Evolutionary conservation across 2,888 invertebrate species (phyloP).

Genomic region (Cryptus armator): DNA sequence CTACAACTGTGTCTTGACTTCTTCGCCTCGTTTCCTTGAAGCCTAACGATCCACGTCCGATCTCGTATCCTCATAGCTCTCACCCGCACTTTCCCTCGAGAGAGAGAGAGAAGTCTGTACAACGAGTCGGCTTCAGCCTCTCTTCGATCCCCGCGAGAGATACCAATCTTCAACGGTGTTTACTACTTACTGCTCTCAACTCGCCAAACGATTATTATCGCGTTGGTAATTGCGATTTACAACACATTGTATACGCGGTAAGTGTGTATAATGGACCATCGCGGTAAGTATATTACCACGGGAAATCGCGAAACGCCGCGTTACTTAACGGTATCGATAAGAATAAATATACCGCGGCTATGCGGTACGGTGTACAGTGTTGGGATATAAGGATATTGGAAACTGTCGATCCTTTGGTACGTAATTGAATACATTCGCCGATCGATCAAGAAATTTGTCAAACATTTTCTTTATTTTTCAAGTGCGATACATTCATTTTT

Average conservation of each 20-base stretch:
- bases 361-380: background rate
- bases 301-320: constrained; percentile 22
- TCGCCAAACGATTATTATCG: constrained; percentile 64
- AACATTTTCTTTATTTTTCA: constrained; percentile 6
- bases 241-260: constrained; percentile 60
- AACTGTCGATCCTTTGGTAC: background rate
- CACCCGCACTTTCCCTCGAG: constrained; percentile 30
- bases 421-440: constrained; percentile 22
- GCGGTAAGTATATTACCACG: constrained; percentile 52
- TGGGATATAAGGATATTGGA: constrained; percentile 1
- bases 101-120: constrained; percentile 10
- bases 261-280: constrained; percentile 58
- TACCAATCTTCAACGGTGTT: constrained; percentile 56
- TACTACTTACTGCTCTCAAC: constrained; percentile 37
- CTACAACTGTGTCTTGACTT: constrained; percentile 43
- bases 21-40: constrained; percentile 39
- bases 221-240: constrained; percentile 67
- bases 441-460: constrained; percentile 8
- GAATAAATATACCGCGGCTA: constrained; percentile 28
- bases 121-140: constrained; percentile 39
- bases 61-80: constrained; percentile 47
- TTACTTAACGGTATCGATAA: constrained; percentile 28
- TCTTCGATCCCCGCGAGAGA: constrained; percentile 46
- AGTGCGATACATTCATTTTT: background rate
- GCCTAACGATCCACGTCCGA: constrained; percentile 52